Evolutionary conservation across 2,113 vertebrate genomes (phyloP), one percentile per base, ranked within the genome.

Genomic region (Australoheros scitulus): DNA sequence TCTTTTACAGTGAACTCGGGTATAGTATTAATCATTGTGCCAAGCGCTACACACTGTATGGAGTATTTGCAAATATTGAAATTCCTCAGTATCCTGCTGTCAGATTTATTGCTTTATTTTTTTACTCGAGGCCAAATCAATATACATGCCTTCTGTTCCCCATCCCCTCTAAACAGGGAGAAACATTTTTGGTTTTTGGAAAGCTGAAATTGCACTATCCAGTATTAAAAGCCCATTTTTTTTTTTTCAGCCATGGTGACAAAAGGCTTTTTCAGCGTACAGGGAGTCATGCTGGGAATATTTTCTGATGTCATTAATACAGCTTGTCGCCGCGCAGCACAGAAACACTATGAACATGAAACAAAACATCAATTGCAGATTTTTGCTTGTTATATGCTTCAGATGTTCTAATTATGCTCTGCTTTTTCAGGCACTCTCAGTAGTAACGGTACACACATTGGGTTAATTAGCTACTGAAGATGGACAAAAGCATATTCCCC

Each of bases 401-500:
- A 61, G 61, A 76, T 74, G 77, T 81, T 22, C 14, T 34, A 63
- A 75, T 76, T 68, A 79, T 50, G 29, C 41, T 80, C 18, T 14
- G 24, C 20, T 43, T 29, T 32, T 56, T 61, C 34, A 9, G 47
- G 26, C 68, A 50, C 26, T 77, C 26, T 75, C 57, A 52, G 36
- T 14, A 32, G 15, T 5, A 22, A 17, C 14, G 41, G n/a, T 50
- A 1, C 11, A 61, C 32, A 58, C 17, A 61, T 65, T 1, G 20
- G 47, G n/a, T 74, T 68, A 87, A 89, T 89, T 61, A 64, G 24
- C 59, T 18, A 6, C n/a, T 60, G 29, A 56, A 20, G 38, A 79
- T 61, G 64, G 82, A 60, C 79, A 61, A 79, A 61, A 43, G 59
- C 22, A 10, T 72, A 34, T 72, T 72, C 26, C 5, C 56, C 50